phyloP scores from a whole-genome alignment of 2,113 vertebrate species.

The Smithornis capensis region DNA sequence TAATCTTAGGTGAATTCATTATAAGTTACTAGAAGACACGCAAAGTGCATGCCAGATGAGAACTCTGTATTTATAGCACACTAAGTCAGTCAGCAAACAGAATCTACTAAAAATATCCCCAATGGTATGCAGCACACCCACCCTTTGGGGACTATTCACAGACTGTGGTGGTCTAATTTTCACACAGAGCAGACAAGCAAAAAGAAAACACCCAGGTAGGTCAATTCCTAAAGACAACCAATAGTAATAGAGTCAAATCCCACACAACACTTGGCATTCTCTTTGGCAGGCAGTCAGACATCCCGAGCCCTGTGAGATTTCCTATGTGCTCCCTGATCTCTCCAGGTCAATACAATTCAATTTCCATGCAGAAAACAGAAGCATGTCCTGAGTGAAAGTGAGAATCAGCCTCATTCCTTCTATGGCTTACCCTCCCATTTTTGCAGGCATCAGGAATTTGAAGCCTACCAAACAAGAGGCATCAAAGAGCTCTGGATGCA shows the following conservation, averaged over 20 bases:
- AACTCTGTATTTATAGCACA: conserved; percentile 58
- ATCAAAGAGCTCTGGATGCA: background rate
- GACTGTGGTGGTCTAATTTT: conserved; percentile 27
- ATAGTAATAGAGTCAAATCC: background rate
- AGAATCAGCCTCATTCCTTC: background rate
- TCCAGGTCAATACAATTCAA: background rate
- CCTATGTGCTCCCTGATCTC: background rate
- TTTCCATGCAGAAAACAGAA: background rate
- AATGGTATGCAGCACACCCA: conserved; percentile 49
- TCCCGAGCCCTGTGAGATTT: background rate
- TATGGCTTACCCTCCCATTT: background rate
- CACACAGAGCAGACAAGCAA: background rate
- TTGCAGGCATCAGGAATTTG: background rate
- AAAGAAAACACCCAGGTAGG: background rate
- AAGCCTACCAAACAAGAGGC: background rate
- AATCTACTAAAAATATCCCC: conserved; percentile 60
- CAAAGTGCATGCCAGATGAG: conserved; percentile 43
- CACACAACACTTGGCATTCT: background rate
- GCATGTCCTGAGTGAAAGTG: background rate
- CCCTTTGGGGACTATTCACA: conserved; percentile 13
- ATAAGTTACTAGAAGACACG: conserved; percentile 24
- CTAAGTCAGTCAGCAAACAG: conserved; percentile 56
- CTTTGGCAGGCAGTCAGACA: background rate
- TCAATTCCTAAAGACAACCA: background rate
- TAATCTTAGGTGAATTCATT: conserved; percentile 24